phyloP scores from a whole-genome alignment of 2,113 vertebrate genomes.

The Calonectris borealis region DNA sequence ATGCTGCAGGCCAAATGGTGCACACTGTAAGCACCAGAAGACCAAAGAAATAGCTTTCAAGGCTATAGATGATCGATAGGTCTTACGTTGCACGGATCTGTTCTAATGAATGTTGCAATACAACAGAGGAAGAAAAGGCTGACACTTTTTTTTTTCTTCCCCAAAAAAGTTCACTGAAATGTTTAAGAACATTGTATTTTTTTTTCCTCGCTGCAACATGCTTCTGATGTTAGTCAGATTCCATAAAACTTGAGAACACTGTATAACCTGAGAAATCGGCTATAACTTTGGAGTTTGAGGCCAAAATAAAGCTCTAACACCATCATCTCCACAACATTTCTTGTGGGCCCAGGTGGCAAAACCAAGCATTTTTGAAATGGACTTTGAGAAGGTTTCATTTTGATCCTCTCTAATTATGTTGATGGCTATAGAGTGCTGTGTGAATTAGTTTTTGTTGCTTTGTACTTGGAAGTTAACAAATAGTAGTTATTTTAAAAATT shows the following conservation, averaged over 20 bases:
- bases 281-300: not conserved
- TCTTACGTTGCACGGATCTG: not conserved
- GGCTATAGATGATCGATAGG: not conserved
- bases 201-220: not conserved
- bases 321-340: not conserved
- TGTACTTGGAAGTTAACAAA: not conserved
- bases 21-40: not conserved
- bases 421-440: not conserved
- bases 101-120: not conserved
- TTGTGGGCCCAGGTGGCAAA: not conserved
- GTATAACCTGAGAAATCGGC: conserved; percentile 1
- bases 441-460: not conserved
- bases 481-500: not conserved
- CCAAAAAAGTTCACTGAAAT: not conserved
- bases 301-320: conserved; percentile 31
- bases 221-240: conserved; percentile 2
- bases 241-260: not conserved
- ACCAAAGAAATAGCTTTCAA: conserved; percentile 20
- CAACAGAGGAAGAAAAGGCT: not conserved
- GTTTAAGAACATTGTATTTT: not conserved
- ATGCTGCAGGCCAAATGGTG: conserved; percentile 32
- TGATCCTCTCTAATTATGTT: not conserved
- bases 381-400: not conserved
- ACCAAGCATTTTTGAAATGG: not conserved
- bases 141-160: not conserved